These are phyloP conservation scores for Stenchaetothrips biformis DNA, from an alignment of 2,888 invertebrate species.

Conservation along the genomic window DNA sequence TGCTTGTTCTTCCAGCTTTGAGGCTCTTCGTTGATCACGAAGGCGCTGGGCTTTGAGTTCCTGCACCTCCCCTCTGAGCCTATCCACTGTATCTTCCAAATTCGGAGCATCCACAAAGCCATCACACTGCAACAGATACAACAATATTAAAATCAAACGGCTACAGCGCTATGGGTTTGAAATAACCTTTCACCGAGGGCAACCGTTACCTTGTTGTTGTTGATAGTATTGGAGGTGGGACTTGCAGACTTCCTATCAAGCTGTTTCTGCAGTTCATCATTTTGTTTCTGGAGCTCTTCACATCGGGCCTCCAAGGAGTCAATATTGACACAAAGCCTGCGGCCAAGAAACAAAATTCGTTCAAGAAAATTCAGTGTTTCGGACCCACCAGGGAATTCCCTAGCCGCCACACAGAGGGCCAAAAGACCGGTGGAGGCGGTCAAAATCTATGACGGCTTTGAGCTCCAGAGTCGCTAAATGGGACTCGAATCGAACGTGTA, in stretches of 20 bases:
- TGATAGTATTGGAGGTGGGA: not conserved
- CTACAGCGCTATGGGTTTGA: not conserved
- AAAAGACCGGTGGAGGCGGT: too few species aligned
- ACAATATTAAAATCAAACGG: not conserved
- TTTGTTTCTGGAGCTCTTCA: slow-evolving; percentile 75
- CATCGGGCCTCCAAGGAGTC: slow-evolving; percentile 75
- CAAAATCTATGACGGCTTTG: too few species aligned
- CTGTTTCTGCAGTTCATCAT: slow-evolving; percentile 60
- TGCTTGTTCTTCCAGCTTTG: slow-evolving; percentile 73
- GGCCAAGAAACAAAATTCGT: slow-evolving; percentile 33
- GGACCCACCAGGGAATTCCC: too few species aligned
- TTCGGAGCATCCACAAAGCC: not conserved
- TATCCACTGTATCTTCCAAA: slow-evolving; percentile 36
- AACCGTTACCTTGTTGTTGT: slow-evolving; percentile 42
- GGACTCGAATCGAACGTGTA: too few species aligned
- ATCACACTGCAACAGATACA: not conserved
- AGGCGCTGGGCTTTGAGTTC: slow-evolving; percentile 62
- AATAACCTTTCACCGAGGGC: not conserved
- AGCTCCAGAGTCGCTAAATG: too few species aligned
- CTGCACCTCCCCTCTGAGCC: slow-evolving; percentile 64
- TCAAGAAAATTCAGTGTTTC: not conserved
- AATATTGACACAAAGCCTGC: slow-evolving; percentile 66
- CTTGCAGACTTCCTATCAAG: not conserved
- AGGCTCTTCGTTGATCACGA: slow-evolving; percentile 66
- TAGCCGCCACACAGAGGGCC: too few species aligned